Percentiles rank a stretch among this genome's conserved stretches.
Evolutionary conservation across 2,888 invertebrate genomes (phyloP).

Genomic region (Quadroppia sp.): DNA sequence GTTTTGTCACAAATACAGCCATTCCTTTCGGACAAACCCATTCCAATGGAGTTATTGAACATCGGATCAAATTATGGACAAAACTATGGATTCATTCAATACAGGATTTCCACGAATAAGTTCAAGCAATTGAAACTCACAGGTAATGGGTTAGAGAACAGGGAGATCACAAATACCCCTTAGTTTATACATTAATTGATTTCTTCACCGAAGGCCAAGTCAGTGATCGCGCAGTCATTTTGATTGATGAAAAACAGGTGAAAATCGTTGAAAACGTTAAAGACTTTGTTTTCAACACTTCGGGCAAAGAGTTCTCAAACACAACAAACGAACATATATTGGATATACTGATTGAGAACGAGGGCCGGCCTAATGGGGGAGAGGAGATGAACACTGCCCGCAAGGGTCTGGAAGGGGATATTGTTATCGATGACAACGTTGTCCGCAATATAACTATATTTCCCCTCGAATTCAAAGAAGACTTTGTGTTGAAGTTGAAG

Average conservation of each 20-base stretch:
- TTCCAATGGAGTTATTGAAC: neutral
- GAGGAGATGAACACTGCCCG: neutral
- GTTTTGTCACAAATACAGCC: neutral
- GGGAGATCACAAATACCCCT: too few species aligned
- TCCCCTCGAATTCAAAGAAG: neutral
- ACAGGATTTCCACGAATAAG: neutral
- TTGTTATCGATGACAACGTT: neutral
- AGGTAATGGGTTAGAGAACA: neutral
- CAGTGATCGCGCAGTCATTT: neutral
- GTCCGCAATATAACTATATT: neutral
- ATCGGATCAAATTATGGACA: constrained; percentile 12
- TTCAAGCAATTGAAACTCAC: neutral
- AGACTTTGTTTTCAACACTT: neutral
- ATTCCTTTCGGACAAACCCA: neutral
- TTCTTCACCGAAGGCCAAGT: neutral
- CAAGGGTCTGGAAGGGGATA: neutral
- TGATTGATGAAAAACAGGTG: neutral
- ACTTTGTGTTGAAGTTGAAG: neutral
- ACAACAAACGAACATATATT: neutral
- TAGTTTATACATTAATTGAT: too few species aligned
- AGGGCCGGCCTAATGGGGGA: neutral
- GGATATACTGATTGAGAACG: neutral
- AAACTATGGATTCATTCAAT: neutral
- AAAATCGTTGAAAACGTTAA: neutral
- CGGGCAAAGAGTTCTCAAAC: neutral